These are phyloP conservation scores for Hesperophylax magnus DNA, from an alignment of 1,140 invertebrate species.

Conservation along the genomic window DNA sequence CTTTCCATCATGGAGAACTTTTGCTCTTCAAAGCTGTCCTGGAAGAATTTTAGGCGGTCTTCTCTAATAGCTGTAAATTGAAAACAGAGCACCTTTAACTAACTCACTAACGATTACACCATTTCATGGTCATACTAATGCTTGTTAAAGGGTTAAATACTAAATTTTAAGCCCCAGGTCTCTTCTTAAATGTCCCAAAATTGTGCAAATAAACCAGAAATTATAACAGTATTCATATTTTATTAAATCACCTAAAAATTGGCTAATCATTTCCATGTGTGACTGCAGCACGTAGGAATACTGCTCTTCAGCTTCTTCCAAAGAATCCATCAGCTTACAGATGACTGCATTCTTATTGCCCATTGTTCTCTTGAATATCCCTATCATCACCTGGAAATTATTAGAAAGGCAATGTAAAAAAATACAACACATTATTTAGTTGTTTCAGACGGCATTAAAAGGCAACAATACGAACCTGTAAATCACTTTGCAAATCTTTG, in stretches of 20 bases:
- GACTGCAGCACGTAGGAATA: constrained; percentile 77
- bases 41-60: constrained; percentile 70
- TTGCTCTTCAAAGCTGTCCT: constrained; percentile 70
- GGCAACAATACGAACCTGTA: constrained; percentile 67
- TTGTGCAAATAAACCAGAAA: too few relatives aligned
- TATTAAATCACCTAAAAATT: constrained; percentile 73
- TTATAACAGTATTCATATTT: too few relatives aligned
- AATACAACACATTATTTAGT: neutral
- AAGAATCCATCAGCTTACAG: constrained; percentile 73
- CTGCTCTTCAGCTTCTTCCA: constrained; percentile 79
- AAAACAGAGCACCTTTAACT: neutral
- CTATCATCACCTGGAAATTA: constrained; percentile 69
- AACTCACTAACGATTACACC: too few relatives aligned
- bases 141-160: too few relatives aligned
- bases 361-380: constrained; percentile 73
- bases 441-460: neutral
- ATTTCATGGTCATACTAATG: too few relatives aligned
- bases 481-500: constrained; percentile 77
- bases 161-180: too few relatives aligned
- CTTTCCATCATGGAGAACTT: constrained; percentile 69
- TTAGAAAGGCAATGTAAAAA: neutral
- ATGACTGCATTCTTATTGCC: constrained; percentile 79
- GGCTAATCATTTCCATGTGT: constrained; percentile 78
- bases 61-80: constrained; percentile 64
- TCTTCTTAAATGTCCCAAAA: too few relatives aligned